Conservation (phyloP, 2,113 vertebrate genomes). For the Pelobates fuscus region DNA sequence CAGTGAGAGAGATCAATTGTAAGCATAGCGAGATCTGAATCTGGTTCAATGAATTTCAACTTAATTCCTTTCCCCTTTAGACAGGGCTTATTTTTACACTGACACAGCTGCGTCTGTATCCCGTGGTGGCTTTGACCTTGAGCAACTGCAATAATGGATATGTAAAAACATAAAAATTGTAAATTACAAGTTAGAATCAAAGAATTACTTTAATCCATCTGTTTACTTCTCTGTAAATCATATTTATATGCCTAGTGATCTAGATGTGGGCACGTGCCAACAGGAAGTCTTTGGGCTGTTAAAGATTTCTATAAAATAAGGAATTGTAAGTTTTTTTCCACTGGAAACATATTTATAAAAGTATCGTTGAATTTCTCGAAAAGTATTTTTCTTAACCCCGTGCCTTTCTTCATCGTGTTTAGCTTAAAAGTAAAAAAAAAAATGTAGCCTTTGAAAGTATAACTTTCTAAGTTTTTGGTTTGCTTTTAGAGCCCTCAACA, state of each 20-base stretch:
- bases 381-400: no score
- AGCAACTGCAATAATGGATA: constrained; percentile 34
- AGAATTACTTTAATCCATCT: constrained; percentile 25
- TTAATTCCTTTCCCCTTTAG: constrained; percentile 49
- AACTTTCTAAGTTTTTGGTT: no score
- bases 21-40: constrained; percentile 36
- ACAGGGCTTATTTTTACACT: constrained; percentile 50
- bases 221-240: neutral
- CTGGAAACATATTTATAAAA: neutral
- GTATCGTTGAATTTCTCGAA: no score
- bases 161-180: constrained; percentile 32
- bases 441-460: no score
- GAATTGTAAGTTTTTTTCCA: neutral
- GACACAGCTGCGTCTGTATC: constrained; percentile 42
- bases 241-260: neutral
- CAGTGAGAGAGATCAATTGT: constrained; percentile 32
- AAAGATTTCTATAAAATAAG: neutral
- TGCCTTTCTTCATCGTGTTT: no score
- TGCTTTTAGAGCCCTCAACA: no score
- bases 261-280: neutral
- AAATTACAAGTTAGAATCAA: constrained; percentile 45
- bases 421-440: no score
- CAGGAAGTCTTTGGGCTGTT: neutral
- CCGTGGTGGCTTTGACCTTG: constrained; percentile 8
- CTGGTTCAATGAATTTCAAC: constrained; percentile 48